phyloP scores from a whole-genome alignment of 2,797 vertebrate genomes.

The Xenops minutus region DNA sequence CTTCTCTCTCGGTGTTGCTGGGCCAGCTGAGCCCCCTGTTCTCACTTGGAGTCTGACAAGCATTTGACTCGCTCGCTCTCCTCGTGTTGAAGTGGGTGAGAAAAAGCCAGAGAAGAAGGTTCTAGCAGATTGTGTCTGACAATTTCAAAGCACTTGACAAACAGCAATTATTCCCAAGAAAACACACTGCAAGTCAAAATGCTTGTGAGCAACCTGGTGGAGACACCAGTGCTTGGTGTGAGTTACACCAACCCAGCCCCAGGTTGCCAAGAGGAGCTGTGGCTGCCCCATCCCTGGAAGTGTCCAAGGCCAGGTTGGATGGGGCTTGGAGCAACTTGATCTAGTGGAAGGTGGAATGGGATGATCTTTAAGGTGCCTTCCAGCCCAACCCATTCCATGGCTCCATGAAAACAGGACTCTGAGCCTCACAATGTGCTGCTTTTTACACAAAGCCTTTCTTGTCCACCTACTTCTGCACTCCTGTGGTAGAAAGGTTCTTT shows the following conservation, averaged over 20 bases:
- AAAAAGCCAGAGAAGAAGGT: background rate
- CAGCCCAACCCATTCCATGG: background rate
- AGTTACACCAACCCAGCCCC: accelerated
- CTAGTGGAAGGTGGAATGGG: no score
- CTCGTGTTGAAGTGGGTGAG: background rate
- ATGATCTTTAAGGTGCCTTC: background rate
- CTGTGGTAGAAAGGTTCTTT: background rate
- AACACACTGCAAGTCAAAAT: accelerated
- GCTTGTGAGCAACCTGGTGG: accelerated
- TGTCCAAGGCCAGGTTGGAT: background rate
- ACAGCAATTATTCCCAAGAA: background rate
- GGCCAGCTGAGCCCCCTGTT: background rate
- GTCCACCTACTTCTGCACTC: background rate
- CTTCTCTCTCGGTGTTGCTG: background rate
- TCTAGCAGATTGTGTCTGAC: background rate
- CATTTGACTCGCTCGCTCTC: background rate
- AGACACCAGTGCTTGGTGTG: accelerated
- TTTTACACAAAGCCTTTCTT: background rate
- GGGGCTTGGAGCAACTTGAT: no score
- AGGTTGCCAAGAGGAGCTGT: background rate
- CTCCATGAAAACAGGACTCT: background rate
- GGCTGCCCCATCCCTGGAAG: background rate
- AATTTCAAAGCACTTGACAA: background rate
- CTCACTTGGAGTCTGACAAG: background rate
- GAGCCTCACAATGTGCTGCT: background rate